phyloP scores from a whole-genome alignment of 2,797 vertebrate species.

The Spatula versicolor region DNA sequence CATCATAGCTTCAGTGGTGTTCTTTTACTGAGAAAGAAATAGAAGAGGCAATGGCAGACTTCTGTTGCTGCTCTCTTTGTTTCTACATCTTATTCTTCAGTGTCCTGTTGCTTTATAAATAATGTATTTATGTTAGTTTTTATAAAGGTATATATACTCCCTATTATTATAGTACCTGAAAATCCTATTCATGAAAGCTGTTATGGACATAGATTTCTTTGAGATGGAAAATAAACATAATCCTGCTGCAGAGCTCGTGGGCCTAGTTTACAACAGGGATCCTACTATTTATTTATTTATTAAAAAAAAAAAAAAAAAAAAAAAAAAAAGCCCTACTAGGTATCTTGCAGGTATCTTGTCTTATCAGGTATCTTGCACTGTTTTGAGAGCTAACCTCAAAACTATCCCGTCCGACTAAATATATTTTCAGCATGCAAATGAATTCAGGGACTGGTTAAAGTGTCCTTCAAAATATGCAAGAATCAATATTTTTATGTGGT shows the following conservation, averaged over 20 bases:
- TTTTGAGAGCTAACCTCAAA: neutral
- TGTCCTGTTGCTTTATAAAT: neutral
- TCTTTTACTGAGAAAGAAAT: neutral
- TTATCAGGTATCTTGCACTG: too few species aligned
- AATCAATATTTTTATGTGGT: accelerated
- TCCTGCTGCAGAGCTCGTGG: neutral
- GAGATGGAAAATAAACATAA: neutral
- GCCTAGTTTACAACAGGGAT: neutral
- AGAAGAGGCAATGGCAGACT: neutral
- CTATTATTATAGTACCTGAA: neutral
- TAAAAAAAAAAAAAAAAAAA: neutral
- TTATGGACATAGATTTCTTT: neutral
- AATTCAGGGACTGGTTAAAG: neutral
- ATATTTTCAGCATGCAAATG: accelerated
- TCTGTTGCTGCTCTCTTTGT: neutral
- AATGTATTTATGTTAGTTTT: neutral
- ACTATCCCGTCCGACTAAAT: accelerated
- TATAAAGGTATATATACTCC: neutral
- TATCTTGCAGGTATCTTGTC: too few species aligned
- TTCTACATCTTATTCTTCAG: neutral
- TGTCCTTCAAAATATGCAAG: neutral
- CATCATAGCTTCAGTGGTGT: neutral
- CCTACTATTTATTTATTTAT: neutral
- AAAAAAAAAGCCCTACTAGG: neutral
- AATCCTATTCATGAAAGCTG: neutral